phyloP scores from a whole-genome alignment of 2,797 vertebrate genomes.

The Muscicapa striata region DNA sequence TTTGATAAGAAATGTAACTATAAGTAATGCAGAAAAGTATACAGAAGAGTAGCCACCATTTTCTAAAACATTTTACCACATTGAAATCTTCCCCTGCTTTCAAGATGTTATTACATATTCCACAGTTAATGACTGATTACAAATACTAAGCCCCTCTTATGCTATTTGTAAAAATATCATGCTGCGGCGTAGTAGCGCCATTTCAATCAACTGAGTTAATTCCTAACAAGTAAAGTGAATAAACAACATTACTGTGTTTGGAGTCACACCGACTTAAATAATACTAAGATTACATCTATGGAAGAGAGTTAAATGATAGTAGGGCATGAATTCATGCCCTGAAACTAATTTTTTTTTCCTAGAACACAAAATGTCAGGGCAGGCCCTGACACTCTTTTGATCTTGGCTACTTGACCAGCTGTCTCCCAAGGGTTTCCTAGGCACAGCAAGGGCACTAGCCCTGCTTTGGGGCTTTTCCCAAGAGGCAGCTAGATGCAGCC shows the following conservation, averaged over 20 bases:
- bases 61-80: neutral
- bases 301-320: neutral
- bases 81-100: neutral
- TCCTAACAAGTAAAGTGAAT: neutral
- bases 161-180: neutral
- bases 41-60: neutral
- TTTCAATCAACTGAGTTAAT: neutral
- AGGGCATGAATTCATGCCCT: neutral
- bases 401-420: neutral
- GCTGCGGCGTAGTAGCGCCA: neutral
- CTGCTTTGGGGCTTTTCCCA: neutral
- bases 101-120: neutral
- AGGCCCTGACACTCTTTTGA: neutral
- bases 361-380: neutral
- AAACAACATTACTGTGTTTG: neutral
- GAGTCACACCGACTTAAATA: constrained; percentile 21
- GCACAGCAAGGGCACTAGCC: neutral
- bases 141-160: neutral
- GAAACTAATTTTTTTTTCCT: neutral
- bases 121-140: neutral
- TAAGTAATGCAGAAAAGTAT: neutral
- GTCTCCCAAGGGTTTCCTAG: neutral
- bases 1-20: neutral
- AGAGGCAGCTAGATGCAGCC: neutral
- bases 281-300: neutral